These are phyloP conservation scores for Pseudomyrmex cubaensis DNA, from an alignment of 1,140 invertebrate species.

Conservation along the genomic window DNA sequence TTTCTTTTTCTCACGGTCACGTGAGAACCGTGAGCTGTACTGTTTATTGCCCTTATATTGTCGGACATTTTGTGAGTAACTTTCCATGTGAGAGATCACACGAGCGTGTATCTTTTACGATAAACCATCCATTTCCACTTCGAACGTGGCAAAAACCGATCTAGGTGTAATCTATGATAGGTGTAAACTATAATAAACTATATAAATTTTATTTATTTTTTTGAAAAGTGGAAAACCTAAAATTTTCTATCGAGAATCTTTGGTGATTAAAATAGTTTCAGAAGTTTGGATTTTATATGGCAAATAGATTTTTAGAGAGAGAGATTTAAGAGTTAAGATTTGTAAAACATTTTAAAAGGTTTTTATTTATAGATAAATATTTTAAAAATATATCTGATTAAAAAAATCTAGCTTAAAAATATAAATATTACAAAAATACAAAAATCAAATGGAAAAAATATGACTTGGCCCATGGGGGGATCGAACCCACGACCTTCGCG, in stretches of 20 bases:
- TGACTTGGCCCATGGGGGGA: constrained; percentile 79
- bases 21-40: constrained; percentile 44
- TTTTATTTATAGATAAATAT: too few species aligned
- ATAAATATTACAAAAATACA: not conserved
- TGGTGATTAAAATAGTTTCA: not conserved
- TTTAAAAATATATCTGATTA: too few species aligned
- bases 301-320: too few species aligned
- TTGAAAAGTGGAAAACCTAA: too few species aligned
- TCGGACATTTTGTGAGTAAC: constrained; percentile 20
- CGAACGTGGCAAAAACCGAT: constrained; percentile 2
- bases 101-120: constrained; percentile 50
- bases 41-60: constrained; percentile 48
- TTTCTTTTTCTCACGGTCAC: constrained; percentile 20
- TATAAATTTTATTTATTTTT: too few species aligned
- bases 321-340: not conserved
- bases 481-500: constrained; percentile 86
- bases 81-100: constrained; percentile 13
- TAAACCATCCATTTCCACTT: constrained; percentile 31
- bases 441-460: constrained; percentile 31
- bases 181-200: not conserved
- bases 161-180: not conserved
- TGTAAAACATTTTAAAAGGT: not conserved
- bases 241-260: too few species aligned
- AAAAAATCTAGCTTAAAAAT: not conserved
- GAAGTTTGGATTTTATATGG: not conserved